A percentile compares a stretch with the other conserved stretches of the same genome.
phyloP scores from a whole-genome alignment of 2,113 vertebrate genomes.

The Ictidomys tridecemlineatus region DNA sequence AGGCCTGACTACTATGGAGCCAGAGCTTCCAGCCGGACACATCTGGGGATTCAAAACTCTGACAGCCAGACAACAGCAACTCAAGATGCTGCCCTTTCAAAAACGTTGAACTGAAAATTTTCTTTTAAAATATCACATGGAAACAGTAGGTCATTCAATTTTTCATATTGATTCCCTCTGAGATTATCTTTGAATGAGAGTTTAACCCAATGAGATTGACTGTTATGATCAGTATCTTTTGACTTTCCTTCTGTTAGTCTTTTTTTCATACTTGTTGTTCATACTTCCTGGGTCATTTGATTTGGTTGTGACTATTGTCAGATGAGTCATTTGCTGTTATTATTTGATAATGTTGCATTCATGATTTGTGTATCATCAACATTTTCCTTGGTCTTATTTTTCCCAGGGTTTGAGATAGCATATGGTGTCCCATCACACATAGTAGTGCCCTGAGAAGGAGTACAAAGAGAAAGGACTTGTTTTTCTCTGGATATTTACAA shows the following conservation, averaged over 20 bases:
- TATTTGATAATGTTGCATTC: neutral
- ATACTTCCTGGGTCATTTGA: neutral
- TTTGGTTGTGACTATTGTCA: neutral
- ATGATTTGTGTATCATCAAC: neutral
- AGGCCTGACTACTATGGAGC: neutral
- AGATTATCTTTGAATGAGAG: neutral
- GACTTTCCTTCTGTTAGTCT: neutral
- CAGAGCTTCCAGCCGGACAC: neutral
- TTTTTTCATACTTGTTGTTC: neutral
- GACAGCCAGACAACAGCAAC: neutral
- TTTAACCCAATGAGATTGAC: neutral
- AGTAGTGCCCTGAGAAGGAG: neutral
- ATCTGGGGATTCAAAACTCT: neutral
- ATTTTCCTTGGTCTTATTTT: constrained; percentile 32
- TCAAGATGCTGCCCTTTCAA: constrained; percentile 16
- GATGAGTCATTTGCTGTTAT: neutral
- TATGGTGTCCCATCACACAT: neutral
- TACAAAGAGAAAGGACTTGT: neutral
- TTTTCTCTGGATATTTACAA: neutral
- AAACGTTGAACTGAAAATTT: neutral
- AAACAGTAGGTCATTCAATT: neutral
- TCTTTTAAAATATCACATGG: neutral
- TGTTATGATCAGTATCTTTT: neutral
- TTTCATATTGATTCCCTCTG: neutral
- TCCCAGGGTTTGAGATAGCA: neutral